Conservation (phyloP, 2,888 invertebrate genomes). For the Heteromyza rotundicornis region DNA sequence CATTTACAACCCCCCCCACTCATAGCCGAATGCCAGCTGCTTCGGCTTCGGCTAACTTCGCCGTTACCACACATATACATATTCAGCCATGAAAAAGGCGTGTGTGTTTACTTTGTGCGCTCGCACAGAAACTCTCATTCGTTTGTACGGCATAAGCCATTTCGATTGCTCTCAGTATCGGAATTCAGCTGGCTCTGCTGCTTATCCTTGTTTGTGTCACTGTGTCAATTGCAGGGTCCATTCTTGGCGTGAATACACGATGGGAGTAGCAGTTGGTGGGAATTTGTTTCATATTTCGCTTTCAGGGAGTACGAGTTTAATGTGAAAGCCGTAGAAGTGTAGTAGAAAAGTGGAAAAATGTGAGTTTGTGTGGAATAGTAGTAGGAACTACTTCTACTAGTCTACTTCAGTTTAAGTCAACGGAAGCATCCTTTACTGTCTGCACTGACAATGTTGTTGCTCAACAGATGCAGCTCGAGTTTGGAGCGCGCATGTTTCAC, state of each 20-base stretch:
- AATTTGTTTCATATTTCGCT: too few species aligned
- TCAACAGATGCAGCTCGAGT: not conserved
- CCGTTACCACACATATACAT: constrained; percentile 24
- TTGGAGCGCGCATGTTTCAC: not conserved
- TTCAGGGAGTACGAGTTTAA: too few species aligned
- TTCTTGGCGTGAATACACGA: not conserved
- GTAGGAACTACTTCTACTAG: too few species aligned
- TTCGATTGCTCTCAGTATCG: not conserved
- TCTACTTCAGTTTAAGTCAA: too few species aligned
- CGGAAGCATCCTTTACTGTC: not conserved
- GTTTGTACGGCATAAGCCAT: not conserved
- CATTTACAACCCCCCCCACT: not conserved
- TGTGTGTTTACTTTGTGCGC: constrained; percentile 43
- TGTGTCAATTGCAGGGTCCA: constrained; percentile 48
- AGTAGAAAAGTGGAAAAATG: too few species aligned
- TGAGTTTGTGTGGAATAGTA: too few species aligned
- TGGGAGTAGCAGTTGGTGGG: not conserved
- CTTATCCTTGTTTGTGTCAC: constrained; percentile 40
- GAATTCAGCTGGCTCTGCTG: not conserved
- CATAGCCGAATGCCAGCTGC: not conserved
- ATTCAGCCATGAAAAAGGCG: constrained; percentile 43
- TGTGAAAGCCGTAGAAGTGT: too few species aligned
- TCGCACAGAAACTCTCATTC: constrained; percentile 7
- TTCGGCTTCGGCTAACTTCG: not conserved
- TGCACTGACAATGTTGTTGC: not conserved